Evolutionary conservation across 2,797 vertebrate species (phyloP).

Genomic region (Perodicticus potto): DNA sequence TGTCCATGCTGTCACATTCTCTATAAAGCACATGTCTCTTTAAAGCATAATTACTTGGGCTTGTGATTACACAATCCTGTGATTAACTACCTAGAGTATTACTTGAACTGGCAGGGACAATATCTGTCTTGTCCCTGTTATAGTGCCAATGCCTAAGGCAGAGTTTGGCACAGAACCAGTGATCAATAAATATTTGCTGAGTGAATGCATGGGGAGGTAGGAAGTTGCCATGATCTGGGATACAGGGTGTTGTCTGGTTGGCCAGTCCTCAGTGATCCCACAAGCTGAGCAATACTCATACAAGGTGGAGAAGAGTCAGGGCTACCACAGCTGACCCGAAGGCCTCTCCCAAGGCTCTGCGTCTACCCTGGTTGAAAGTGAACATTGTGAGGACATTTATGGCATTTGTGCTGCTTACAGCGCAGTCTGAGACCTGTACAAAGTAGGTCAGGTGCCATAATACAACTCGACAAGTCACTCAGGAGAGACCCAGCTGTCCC

Average conservation of each 20-base stretch:
- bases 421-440: constrained; percentile 81
- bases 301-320: background rate
- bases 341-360: background rate
- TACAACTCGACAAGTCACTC: constrained; percentile 86
- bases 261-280: background rate
- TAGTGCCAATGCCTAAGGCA: background rate
- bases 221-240: background rate
- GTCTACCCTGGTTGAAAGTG: background rate
- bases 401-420: constrained; percentile 62
- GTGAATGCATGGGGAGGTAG: background rate
- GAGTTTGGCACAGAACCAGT: background rate
- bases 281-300: rapidly evolving
- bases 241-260: rapidly evolving
- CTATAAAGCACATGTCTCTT: rapidly evolving
- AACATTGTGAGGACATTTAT: background rate
- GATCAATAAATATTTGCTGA: background rate
- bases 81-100: too few species aligned
- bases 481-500: constrained; percentile 85
- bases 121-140: background rate
- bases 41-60: background rate
- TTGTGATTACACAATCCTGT: background rate
- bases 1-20: rapidly evolving
- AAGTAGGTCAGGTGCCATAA: constrained; percentile 88
- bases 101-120: background rate
- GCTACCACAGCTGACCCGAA: too few species aligned